Conservation (phyloP, 1,140 invertebrate genomes). For the Orchesella cincta region DNA sequence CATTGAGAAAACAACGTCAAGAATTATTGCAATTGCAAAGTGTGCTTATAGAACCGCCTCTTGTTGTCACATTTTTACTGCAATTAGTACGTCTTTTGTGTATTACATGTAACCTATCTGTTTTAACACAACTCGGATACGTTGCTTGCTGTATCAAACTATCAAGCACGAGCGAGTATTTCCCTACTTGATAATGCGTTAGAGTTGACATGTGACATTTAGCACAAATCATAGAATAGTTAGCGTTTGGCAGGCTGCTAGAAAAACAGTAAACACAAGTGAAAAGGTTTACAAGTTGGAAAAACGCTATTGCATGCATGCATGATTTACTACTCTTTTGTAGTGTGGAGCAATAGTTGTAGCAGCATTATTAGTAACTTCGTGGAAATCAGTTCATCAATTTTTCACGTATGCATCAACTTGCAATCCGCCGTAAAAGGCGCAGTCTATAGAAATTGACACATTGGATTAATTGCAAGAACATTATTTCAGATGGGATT, state of each 20-base stretch:
- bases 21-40: neutral
- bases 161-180: too few relatives aligned
- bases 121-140: too few relatives aligned
- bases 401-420: neutral
- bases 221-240: too few relatives aligned
- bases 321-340: neutral
- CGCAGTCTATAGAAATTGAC: neutral
- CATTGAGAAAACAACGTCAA: neutral
- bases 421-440: neutral
- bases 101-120: too few relatives aligned
- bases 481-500: neutral
- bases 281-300: neutral
- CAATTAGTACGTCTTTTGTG: neutral
- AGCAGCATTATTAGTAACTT: neutral
- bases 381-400: slow-evolving; percentile 12
- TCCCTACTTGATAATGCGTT: too few relatives aligned
- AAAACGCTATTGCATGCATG: neutral
- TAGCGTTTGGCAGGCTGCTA: neutral
- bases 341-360: neutral
- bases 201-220: too few relatives aligned
- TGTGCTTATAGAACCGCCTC: neutral
- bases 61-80: neutral
- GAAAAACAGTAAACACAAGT: neutral
- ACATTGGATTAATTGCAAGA: neutral
- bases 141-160: too few relatives aligned